Percentiles rank a stretch among this genome's conserved stretches.
phyloP scores from a whole-genome alignment of 2,888 invertebrate species.

The Melanostoma mellinum region DNA sequence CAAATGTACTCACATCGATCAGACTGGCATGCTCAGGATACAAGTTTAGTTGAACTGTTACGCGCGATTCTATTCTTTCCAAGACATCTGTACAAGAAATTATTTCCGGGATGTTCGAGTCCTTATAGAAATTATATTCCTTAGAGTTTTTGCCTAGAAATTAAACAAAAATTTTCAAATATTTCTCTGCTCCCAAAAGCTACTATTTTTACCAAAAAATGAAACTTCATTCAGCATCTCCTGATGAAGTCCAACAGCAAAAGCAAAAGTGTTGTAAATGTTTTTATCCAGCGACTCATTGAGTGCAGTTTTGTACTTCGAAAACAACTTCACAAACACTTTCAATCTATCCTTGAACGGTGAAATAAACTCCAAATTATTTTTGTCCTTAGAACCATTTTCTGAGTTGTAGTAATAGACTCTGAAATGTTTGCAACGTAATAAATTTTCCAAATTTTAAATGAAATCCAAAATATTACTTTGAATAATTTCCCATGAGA shows the following conservation, averaged over 20 bases:
- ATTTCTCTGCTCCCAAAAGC: neutral
- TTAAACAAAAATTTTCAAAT: neutral
- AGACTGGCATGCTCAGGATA: constrained; percentile 97
- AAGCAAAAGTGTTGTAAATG: constrained; percentile 77
- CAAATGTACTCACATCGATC: constrained; percentile 85
- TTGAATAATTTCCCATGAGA: constrained; percentile 78
- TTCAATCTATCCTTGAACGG: constrained; percentile 78
- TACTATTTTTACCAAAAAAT: constrained; percentile 42
- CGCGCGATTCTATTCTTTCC: constrained; percentile 85
- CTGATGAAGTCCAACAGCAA: constrained; percentile 79
- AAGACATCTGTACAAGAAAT: constrained; percentile 88
- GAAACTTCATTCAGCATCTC: constrained; percentile 76
- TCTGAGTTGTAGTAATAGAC: constrained; percentile 76
- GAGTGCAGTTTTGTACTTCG: constrained; percentile 77
- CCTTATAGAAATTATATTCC: constrained; percentile 90
- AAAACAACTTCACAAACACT: constrained; percentile 78
- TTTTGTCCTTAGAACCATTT: constrained; percentile 16
- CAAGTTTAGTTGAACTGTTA: constrained; percentile 86
- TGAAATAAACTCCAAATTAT: constrained; percentile 74
- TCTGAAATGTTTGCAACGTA: constrained; percentile 46
- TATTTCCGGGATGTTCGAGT: constrained; percentile 90
- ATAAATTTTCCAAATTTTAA: neutral
- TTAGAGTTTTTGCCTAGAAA: constrained; percentile 39
- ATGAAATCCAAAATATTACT: constrained; percentile 52
- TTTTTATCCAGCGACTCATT: constrained; percentile 77